Base-by-base conservation (phyloP, 2,797 vertebrate species). In the Enoplosus armatus region DNA sequence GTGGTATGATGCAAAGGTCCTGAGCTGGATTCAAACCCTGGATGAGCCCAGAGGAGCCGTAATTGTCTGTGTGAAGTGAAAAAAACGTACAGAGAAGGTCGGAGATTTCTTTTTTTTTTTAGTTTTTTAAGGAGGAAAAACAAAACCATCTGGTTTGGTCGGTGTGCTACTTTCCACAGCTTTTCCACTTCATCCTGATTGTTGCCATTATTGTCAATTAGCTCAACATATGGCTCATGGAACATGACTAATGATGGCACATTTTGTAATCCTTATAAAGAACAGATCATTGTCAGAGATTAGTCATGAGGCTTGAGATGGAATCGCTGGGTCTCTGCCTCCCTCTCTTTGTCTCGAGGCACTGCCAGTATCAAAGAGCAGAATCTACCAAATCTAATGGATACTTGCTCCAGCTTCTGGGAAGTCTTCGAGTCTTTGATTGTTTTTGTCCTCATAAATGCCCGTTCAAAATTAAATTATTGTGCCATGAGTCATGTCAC, bases 191-290 rank as follows among this genome's bases (percentile, higher is more conserved):
- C 69, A 47, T 50, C 78, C 86, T 74, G 83, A 92, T 88, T 83
- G 85, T 87, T 80, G 75, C 87, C 81, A 89, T 93, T 91, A 89
- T 83, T 86, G 87, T 92, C 90, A 84, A 87, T 90, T 90, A 91
- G 89, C 80, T 82, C 45, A 80, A 90, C 90, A 87, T 89, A 87
- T 48, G 86, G 74, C 77, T 85, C 86, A 72, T 80, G 87, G 87
- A 92, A 91, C 77, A 83, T 87, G 90, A 89, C 89, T 92, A 91
- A 93, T 79, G 84, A 87, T 68, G 78, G 67, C 65, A 72, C 61
- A 63, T 91, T 90, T 87, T 87, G 81, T 84, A 85, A 87, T 86
- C 72, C 78, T 84, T 61, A 82, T 79, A 72, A 87, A 93, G 87
- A 90, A 58, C 88, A 90, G 88, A 87, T 89, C 81, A 43, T 55